Evolutionary conservation across 2,888 invertebrate species (phyloP), one percentile per base, ranked within the genome.

Genomic region (Myopa tessellatipennis): DNA sequence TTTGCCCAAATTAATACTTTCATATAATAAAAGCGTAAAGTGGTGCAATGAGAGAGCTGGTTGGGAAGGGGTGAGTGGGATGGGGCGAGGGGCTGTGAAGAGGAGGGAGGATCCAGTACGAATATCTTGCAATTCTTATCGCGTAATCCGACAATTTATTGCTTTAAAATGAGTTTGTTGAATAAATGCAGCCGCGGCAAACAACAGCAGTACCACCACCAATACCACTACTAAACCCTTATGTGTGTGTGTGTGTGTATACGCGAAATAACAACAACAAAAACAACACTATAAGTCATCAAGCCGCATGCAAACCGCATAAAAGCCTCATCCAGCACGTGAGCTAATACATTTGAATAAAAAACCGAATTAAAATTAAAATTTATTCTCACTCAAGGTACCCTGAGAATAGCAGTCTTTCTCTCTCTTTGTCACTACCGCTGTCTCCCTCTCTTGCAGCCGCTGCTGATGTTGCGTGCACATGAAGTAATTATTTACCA

Each of bases 111-210:
- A 45, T 10, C 38, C 3, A 4, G 38, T 14, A 36, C 38, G 58
- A 36, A 58, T 74, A 74, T 63, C 45, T 63, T 63, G 73, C 63
- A 76, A 79, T 76, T 79, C 63, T 76, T 76, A 78, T 74, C 34
- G 55, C 77, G 70, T 79, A 78, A 79, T 77, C 78, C 74, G n/a
- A 55, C 72, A 71, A 79, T 79, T 79, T 79, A 79, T 79, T 79
- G 70, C 79, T 74, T 71, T 52, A 76, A 76, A 78, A 74, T 74
- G 69, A 73, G 71, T 74, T 71, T 63, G 12, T n/a, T 40, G n/a
- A 68, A 69, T 36, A 36, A 52, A 58, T 18, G 18, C 38, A 18
- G 40, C 72, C 10, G 52, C 74, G 16, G 14, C 12, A 38, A 14
- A 3, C 61, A 26, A 26, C 16, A 26, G 26, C 52, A 18, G 12